Evolutionary conservation across 2,113 vertebrate species (phyloP), one percentile per base, ranked within the genome.

Genomic region (Mustela nigripes): DNA sequence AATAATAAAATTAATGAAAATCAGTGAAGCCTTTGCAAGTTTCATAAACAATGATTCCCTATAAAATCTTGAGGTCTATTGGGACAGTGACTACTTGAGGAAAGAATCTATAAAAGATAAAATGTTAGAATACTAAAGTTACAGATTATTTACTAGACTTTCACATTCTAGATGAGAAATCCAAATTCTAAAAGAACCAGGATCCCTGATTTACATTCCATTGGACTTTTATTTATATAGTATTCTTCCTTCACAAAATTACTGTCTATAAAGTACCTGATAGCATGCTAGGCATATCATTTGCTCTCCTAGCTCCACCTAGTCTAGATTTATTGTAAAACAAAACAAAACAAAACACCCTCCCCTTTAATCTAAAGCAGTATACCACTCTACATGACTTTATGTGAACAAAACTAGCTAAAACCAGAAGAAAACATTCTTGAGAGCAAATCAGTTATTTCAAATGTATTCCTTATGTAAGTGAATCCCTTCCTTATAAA

Each of bases 1-100:
- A 74, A 56, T 92, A 87, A 92, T 50, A 62, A 53, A 80, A 65
- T 84, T 48, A 84, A 8, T 71, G 16, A 89, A 65, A 93, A 65
- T 60, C 26, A 45, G 39, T 78, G 50, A 82, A 85, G 11, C 26
- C 5, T 42, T 74, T 42, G 5, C 1, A 89, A 82, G 1, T 89
- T 74, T 79, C 11, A 83, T n/a, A 92, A 86, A 82, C 1, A 90
- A 24, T 0, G 14, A 82, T 84, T 33, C 16, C 4, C 12, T 67
- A 36, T 58, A 58, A 71, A 76, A n/a, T 5, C 2, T 48, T 2
- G 6, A 36, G 58, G 58, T 88, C 5, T 14, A 10, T 10, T 53
- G 56, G 26, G 10, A 73, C 12, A 87, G 21, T 62, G 18, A 76
- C 16, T 80, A 53, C 39, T 87, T 71, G 21, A 42, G 9, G 11